These are phyloP conservation scores for Trissonchulus latispiculum DNA, from an alignment of 2,888 invertebrate genomes.

Conservation along the genomic window DNA sequence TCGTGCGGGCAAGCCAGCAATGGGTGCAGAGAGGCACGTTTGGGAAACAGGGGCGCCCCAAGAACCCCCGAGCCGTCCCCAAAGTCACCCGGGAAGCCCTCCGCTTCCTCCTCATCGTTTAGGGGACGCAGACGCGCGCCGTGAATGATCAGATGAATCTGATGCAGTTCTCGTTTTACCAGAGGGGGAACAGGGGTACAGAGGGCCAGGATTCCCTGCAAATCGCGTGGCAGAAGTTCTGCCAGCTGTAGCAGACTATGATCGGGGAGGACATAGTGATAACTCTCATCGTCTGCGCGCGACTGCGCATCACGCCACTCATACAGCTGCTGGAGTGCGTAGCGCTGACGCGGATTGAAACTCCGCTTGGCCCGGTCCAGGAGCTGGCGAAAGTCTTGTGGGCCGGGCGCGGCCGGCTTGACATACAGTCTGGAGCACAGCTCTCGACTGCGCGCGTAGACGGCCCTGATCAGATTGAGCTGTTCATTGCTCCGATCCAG, in stretches of 20 bases:
- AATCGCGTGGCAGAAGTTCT: constrained; percentile 59
- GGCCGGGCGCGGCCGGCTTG: too few relatives aligned
- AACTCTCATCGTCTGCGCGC: constrained; percentile 78
- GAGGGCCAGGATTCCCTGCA: constrained; percentile 69
- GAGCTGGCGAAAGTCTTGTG: constrained; percentile 63
- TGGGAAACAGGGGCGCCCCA: not conserved
- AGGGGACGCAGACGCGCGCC: not conserved
- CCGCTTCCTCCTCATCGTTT: not conserved
- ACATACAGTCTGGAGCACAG: constrained; percentile 53
- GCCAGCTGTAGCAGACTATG: constrained; percentile 86
- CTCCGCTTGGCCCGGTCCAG: constrained; percentile 58
- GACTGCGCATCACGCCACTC: constrained; percentile 78
- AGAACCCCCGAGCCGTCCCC: not conserved
- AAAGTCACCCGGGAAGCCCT: not conserved
- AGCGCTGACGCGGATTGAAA: constrained; percentile 73
- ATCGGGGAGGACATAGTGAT: constrained; percentile 81
- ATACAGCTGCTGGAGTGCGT: constrained; percentile 67
- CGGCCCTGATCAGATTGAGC: constrained; percentile 51
- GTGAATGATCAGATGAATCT: constrained; percentile 10
- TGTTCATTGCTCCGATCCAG: constrained; percentile 56
- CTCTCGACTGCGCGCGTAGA: constrained; percentile 38
- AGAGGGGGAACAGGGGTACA: constrained; percentile 83
- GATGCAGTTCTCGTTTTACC: constrained; percentile 46
- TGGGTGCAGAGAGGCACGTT: not conserved
- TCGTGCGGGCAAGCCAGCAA: constrained; percentile 19